Base-by-base conservation (phyloP, 2,797 vertebrate genomes). In the Pangasius mekongensis region DNA sequence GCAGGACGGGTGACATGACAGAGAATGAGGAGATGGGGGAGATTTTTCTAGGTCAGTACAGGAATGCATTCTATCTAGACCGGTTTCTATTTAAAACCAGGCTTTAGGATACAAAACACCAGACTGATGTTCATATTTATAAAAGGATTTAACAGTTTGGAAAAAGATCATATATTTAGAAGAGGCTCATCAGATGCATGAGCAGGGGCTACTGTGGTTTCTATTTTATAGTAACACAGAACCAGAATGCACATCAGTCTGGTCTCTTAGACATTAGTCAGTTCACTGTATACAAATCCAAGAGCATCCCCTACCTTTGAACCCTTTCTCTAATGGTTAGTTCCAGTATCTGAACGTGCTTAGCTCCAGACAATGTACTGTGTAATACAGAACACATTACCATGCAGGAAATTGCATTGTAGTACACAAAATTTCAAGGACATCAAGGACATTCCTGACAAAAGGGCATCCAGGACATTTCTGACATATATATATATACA, bases 31-130 rank as follows among this genome's bases (percentile, higher is more conserved):
- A 39, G 36, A 80, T n/a, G 77, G 58, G 52, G 74, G 27, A 43
- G 52, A 88, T 83, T 92, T 94, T 94, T 94, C 93, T 94, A 91
- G 94, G 93, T 94, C 94, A 92, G 43, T 67, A 84, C 80, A 86
- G 86, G 22, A 88, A 84, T 64, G 78, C 52, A 90, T 85, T 74
- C 74, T 74, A 89, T 88, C 80, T 90, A 82, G 86, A 81, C 80
- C 82, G 66, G 49, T 73, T 91, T 90, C 89, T 89, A 89, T 92
- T 91, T 90, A 85, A 90, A 92, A 90, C 83, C 33, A 56, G 74
- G 78, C 52, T 87, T 73, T 85, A 82, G 52, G 76, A 89, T 80
- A 87, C 73, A 88, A 86, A 87, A 76, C 77, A 81, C 24, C 85
- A 49, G 69, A 87, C n/a, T 85, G 36, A 60, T 54, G 81, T 89